phyloP scores from a whole-genome alignment of 2,113 vertebrate genomes.

The Varanus komodoensis region DNA sequence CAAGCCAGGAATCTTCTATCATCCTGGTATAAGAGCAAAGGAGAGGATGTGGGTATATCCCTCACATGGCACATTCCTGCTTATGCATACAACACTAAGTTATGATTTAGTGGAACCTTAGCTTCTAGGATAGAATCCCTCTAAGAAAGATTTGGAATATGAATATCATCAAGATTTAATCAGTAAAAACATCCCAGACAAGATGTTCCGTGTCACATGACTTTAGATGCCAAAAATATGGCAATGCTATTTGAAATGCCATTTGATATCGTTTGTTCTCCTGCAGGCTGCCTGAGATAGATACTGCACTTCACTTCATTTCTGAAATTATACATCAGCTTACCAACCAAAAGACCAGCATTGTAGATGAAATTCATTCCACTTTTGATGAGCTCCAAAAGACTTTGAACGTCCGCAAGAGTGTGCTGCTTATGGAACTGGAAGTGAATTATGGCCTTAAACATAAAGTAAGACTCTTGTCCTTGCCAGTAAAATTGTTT shows the following conservation, averaged over 20 bases:
- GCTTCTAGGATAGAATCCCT: not conserved
- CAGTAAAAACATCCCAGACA: not conserved
- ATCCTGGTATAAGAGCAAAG: too few species aligned
- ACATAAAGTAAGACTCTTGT: slow-evolving; percentile 88
- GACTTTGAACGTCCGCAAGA: slow-evolving; percentile 95
- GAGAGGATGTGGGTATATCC: too few species aligned
- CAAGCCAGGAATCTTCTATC: too few species aligned
- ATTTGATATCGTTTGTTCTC: slow-evolving; percentile 59
- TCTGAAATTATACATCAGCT: slow-evolving; percentile 96
- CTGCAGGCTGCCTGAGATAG: slow-evolving; percentile 93
- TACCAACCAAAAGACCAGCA: slow-evolving; percentile 92
- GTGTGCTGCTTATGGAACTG: slow-evolving; percentile 96
- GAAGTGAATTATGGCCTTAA: slow-evolving; percentile 98
- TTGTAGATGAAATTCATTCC: slow-evolving; percentile 92
- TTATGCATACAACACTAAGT: too few species aligned
- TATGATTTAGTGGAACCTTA: not conserved
- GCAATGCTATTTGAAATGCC: slow-evolving; percentile 39
- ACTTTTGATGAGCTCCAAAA: slow-evolving; percentile 97
- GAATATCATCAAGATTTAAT: not conserved
- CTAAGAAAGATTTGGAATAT: not conserved
- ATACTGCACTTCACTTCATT: slow-evolving; percentile 91
- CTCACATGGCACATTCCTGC: too few species aligned
- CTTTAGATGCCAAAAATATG: not conserved
- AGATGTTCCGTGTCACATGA: not conserved
- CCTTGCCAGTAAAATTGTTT: slow-evolving; percentile 39